A percentile compares a stretch with the other conserved stretches of the same genome.
Evolutionary conservation across 2,797 vertebrate genomes (phyloP).

Genomic region (Microctenopoma lineatum): DNA sequence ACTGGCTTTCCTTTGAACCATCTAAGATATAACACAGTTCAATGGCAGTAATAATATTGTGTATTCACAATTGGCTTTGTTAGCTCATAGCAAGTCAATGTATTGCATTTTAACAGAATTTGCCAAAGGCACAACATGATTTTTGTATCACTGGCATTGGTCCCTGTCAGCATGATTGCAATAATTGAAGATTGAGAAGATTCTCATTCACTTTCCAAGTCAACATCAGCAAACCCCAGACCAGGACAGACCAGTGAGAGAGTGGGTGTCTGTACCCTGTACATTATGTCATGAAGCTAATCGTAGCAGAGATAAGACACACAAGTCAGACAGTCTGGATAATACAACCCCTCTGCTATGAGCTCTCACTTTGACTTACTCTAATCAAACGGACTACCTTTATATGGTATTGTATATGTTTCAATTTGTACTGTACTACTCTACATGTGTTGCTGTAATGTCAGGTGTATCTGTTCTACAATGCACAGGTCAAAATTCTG

Average conservation of each 20-base stretch:
- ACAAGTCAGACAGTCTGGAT: conserved; percentile 44
- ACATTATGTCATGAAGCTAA: conserved; percentile 57
- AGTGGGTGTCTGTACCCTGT: conserved; percentile 31
- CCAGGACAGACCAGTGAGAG: conserved; percentile 2
- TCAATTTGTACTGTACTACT: not conserved
- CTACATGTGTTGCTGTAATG: not conserved
- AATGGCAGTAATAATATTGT: not conserved
- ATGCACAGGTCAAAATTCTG: too few relatives aligned
- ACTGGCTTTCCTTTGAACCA: too few relatives aligned
- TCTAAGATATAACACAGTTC: not conserved
- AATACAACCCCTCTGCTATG: conserved; percentile 19
- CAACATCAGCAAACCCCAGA: conserved; percentile 13
- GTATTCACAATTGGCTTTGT: not conserved
- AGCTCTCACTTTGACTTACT: conserved; percentile 28
- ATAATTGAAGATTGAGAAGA: not conserved
- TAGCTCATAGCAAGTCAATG: not conserved
- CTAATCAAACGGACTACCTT: not conserved
- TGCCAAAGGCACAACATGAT: not conserved
- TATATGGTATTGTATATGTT: not conserved
- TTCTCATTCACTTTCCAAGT: conserved; percentile 2
- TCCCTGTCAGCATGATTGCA: not conserved
- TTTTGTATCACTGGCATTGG: not conserved
- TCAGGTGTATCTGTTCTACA: not conserved
- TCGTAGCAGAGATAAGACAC: conserved; percentile 67
- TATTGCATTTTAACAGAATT: not conserved